Percentiles rank a stretch among this genome's conserved stretches.
These are phyloP conservation scores for Keiferia lycopersicella DNA, from an alignment of 2,888 invertebrate genomes.

Conservation along the genomic window DNA sequence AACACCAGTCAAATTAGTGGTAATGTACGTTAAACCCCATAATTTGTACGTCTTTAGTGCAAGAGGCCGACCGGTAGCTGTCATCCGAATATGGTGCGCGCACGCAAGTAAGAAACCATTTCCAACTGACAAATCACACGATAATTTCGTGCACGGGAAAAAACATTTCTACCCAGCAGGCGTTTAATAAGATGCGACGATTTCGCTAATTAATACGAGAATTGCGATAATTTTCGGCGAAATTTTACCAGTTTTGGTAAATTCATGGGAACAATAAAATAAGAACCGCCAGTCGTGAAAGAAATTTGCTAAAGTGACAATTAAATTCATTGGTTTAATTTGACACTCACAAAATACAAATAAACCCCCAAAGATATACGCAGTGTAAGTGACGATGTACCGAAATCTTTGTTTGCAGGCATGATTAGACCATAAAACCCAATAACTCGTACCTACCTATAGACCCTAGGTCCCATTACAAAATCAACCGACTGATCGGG, in stretches of 20 bases:
- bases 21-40: conserved; percentile 15
- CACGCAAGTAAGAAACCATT: conserved; percentile 62
- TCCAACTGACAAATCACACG: conserved; percentile 75
- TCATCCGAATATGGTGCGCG: conserved; percentile 65
- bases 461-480: too few relatives aligned
- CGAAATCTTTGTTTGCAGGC: too few relatives aligned
- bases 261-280: not conserved
- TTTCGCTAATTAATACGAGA: conserved; percentile 16
- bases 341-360: too few relatives aligned
- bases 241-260: not conserved
- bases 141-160: conserved; percentile 60
- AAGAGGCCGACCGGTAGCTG: conserved; percentile 46
- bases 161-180: conserved; percentile 14
- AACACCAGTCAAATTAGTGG: conserved; percentile 18
- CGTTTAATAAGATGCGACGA: conserved; percentile 20
- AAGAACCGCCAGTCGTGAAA: not conserved
- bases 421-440: too few relatives aligned
- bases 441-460: too few relatives aligned
- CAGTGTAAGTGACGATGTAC: too few relatives aligned
- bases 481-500: too few relatives aligned
- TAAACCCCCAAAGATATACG: too few relatives aligned
- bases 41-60: conserved; percentile 20
- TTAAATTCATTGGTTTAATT: too few relatives aligned
- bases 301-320: not conserved
- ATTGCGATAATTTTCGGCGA: not conserved